Percentiles rank a stretch among this genome's conserved stretches.
Conservation (phyloP, 2,888 invertebrate species). For the Thera obeliscata region DNA sequence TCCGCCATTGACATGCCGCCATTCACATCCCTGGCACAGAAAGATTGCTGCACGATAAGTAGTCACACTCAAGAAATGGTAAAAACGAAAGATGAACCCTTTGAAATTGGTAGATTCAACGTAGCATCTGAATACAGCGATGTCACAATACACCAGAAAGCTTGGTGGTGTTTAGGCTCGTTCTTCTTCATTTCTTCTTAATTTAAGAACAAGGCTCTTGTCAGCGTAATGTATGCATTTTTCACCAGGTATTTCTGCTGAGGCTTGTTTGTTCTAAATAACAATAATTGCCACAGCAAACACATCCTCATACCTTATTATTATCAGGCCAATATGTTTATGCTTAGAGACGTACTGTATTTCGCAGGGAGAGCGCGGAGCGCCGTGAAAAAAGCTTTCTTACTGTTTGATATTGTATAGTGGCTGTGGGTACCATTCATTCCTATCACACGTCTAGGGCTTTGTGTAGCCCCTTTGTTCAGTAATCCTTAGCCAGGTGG, state of each 20-base stretch:
- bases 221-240: too few species aligned
- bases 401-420: conserved; percentile 24
- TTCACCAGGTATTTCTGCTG: too few species aligned
- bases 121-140: too few species aligned
- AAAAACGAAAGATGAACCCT: background rate
- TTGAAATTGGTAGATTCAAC: background rate
- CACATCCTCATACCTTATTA: too few species aligned
- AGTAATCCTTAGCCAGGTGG: conserved; percentile 40
- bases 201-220: too few species aligned
- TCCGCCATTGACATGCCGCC: conserved; percentile 61
- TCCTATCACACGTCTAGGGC: conserved; percentile 49
- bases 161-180: too few species aligned
- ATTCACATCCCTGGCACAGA: conserved; percentile 56
- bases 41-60: conserved; percentile 16
- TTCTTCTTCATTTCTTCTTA: too few species aligned
- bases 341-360: background rate
- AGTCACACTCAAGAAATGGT: conserved; percentile 7
- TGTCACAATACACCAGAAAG: too few species aligned
- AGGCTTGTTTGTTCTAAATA: too few species aligned
- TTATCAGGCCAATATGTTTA: background rate
- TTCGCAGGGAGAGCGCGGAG: background rate
- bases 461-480: conserved; percentile 43
- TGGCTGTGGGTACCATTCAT: conserved; percentile 61
- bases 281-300: too few species aligned
- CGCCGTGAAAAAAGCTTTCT: background rate